Conservation (phyloP, 30 jellyfish, hydroid and myxozoan species). For the Aurelia coerulea region DNA sequence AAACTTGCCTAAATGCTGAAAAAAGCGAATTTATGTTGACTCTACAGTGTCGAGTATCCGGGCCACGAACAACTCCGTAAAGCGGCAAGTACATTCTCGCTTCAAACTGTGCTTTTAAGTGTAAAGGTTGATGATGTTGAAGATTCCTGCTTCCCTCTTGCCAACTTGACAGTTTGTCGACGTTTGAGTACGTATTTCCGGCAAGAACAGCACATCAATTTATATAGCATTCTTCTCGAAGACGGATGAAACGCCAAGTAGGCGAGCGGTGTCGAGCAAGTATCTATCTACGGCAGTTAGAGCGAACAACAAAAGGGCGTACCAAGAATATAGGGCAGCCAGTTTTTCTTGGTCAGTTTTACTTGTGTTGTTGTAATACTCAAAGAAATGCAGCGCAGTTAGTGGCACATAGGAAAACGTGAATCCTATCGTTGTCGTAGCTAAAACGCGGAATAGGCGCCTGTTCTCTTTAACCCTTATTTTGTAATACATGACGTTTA, state of each 20-base stretch:
- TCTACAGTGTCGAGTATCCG: too few species aligned
- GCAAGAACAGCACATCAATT: slow-evolving; percentile 1
- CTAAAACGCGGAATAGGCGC: slow-evolving; percentile 21
- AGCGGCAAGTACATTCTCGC: too few species aligned
- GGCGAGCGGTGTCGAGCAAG: slow-evolving; percentile 48
- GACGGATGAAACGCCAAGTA: slow-evolving; percentile 33
- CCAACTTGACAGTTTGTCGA: background rate
- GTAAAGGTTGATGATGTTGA: background rate
- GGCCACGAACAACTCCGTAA: too few species aligned
- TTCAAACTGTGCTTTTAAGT: background rate
- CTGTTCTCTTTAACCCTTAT: slow-evolving; percentile 25
- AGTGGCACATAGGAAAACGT: slow-evolving; percentile 47
- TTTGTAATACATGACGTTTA: slow-evolving; percentile 2
- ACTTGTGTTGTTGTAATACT: background rate
- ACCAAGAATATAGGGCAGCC: slow-evolving; percentile 44
- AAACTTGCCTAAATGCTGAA: too few species aligned
- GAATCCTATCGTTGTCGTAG: slow-evolving; percentile 34
- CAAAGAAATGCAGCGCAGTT: slow-evolving; percentile 17
- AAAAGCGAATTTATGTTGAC: too few species aligned
- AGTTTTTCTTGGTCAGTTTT: background rate
- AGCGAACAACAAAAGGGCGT: slow-evolving; percentile 29
- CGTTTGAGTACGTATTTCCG: slow-evolving; percentile 13
- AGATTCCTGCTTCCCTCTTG: slow-evolving; percentile 2
- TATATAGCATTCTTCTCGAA: slow-evolving; percentile 39
- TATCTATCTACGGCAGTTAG: slow-evolving; percentile 50